phyloP scores from a whole-genome alignment of 2,797 vertebrate species.

The Pseudopleuronectes americanus region DNA sequence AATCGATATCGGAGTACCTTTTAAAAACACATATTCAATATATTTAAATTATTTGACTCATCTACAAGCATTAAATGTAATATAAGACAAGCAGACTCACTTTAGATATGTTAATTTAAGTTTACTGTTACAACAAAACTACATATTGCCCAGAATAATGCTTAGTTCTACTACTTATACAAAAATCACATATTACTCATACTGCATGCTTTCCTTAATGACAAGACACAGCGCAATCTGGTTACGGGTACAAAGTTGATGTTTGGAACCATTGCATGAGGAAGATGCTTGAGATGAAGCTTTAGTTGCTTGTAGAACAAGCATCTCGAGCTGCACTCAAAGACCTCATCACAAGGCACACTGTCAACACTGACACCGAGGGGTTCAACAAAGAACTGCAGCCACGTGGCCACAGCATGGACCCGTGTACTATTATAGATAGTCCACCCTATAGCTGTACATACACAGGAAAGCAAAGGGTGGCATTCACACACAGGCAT shows the following conservation, averaged over 20 bases:
- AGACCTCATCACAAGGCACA: constrained; percentile 43
- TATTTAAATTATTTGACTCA: neutral
- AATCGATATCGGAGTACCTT: neutral
- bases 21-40: neutral
- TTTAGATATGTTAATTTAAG: neutral
- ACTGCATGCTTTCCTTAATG: neutral
- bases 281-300: constrained; percentile 28
- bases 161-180: neutral
- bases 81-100: neutral
- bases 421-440: constrained; percentile 11
- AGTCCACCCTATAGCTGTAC: constrained; percentile 45
- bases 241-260: neutral
- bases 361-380: constrained; percentile 85
- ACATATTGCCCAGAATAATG: neutral
- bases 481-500: constrained; percentile 21
- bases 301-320: constrained; percentile 25
- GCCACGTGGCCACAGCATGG: constrained; percentile 27
- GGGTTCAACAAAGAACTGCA: constrained; percentile 75
- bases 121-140: neutral
- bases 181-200: neutral
- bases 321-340: constrained; percentile 22
- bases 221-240: constrained; percentile 22
- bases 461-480: constrained; percentile 18
- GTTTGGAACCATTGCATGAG: constrained; percentile 26
- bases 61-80: neutral